These are phyloP conservation scores for Labrus mixtus DNA, from an alignment of 2,113 vertebrate genomes.

Conservation along the genomic window DNA sequence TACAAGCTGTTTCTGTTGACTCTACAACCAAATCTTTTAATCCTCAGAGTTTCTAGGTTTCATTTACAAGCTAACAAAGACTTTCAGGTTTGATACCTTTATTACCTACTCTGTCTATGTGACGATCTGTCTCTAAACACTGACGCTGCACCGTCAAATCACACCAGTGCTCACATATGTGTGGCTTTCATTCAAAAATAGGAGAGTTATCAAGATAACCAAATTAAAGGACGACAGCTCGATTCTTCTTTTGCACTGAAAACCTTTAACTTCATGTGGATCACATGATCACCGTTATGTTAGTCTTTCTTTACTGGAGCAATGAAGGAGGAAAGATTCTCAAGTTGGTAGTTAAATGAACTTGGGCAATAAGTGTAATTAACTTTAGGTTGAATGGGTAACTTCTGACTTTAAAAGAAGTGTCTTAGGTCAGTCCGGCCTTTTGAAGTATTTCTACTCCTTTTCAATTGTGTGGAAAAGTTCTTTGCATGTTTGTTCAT, in stretches of 20 bases:
- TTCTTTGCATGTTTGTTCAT: constrained; percentile 38
- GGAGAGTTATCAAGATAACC: constrained; percentile 4
- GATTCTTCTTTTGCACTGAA: background rate
- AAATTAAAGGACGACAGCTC: constrained; percentile 4
- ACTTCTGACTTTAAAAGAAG: constrained; percentile 5
- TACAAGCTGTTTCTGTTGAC: background rate
- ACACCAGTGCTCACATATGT: constrained; percentile 28
- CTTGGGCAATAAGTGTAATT: constrained; percentile 21
- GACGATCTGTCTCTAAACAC: constrained; percentile 25
- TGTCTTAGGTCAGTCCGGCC: constrained; percentile 3
- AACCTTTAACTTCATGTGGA: background rate
- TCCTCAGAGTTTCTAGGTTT: too few species aligned
- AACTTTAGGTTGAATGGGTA: constrained; percentile 17
- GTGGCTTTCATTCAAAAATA: constrained; percentile 35
- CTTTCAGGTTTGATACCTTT: background rate
- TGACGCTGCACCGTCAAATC: constrained; percentile 13
- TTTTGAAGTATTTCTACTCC: constrained; percentile 2
- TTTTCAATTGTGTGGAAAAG: background rate
- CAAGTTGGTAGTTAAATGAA: too few species aligned
- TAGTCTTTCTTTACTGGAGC: background rate
- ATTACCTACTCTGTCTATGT: constrained; percentile 1
- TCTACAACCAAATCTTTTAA: too few species aligned
- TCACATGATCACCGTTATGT: background rate
- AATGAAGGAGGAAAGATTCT: too few species aligned
- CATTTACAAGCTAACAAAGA: too few species aligned